Percentiles rank a stretch among this genome's conserved stretches.
Evolutionary conservation across 2,888 invertebrate species (phyloP).

Genomic region (Bruchidius siliquastri): DNA sequence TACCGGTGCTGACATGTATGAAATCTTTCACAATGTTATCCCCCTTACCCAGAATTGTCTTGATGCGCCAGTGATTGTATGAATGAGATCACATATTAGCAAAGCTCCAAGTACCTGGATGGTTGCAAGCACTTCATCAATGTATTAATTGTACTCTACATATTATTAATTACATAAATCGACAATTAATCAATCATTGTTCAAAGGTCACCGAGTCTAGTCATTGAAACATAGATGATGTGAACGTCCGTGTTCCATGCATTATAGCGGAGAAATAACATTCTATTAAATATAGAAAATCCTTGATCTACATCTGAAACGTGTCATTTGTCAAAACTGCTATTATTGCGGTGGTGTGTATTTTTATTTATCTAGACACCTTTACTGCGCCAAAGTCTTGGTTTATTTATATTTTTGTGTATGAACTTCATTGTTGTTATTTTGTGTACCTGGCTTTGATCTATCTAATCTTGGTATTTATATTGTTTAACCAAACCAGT

Average conservation of each 20-base stretch:
- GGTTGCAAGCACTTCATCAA: not conserved
- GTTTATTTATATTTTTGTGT: not conserved
- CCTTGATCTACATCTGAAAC: not conserved
- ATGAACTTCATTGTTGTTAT: not conserved
- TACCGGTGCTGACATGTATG: no score
- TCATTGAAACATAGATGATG: not conserved
- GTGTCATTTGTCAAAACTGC: not conserved
- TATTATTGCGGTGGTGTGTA: not conserved
- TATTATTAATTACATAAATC: not conserved
- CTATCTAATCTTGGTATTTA: no score
- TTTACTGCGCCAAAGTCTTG: not conserved
- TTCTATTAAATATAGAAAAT: not conserved
- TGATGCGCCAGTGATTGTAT: no score
- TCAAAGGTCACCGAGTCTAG: not conserved
- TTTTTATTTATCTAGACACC: not conserved
- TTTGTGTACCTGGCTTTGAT: not conserved
- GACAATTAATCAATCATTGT: not conserved
- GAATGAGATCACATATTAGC: not conserved
- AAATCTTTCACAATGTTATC: no score
- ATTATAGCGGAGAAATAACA: not conserved
- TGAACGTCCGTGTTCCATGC: not conserved
- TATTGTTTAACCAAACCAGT: no score
- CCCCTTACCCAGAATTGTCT: no score
- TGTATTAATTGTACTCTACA: not conserved
- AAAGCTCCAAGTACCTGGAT: not conserved